A percentile compares a stretch with the other conserved stretches of the same genome.
phyloP scores from a whole-genome alignment of 2,113 vertebrate species.

The Pholis gunnellus region DNA sequence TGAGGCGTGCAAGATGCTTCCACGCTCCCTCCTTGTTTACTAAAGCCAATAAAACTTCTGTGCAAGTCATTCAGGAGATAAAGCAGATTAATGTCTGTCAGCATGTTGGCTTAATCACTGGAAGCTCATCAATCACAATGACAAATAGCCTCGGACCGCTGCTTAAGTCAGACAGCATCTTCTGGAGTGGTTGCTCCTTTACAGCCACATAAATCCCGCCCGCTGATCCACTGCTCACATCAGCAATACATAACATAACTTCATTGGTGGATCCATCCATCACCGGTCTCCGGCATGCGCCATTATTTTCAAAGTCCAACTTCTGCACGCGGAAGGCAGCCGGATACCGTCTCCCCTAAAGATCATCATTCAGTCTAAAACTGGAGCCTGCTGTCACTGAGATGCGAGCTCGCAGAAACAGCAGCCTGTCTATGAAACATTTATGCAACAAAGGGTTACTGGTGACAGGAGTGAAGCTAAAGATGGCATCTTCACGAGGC shows the following conservation, averaged over 20 bases:
- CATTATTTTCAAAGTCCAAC: constrained; percentile 54
- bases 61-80: constrained; percentile 57
- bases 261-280: constrained; percentile 67
- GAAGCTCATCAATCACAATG: constrained; percentile 64
- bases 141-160: constrained; percentile 51
- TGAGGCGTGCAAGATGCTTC: constrained; percentile 1
- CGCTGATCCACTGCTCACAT: constrained; percentile 57
- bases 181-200: constrained; percentile 52
- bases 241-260: constrained; percentile 71
- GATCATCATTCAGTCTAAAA: constrained; percentile 51
- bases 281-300: constrained; percentile 36
- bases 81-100: constrained; percentile 67
- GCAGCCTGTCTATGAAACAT: constrained; percentile 53
- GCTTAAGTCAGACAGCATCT: constrained; percentile 59
- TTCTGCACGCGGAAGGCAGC: constrained; percentile 42
- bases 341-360: constrained; percentile 14
- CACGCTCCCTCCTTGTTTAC: constrained; percentile 33
- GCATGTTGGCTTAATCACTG: constrained; percentile 63
- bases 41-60: constrained; percentile 17
- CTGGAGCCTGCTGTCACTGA: constrained; percentile 51
- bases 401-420: constrained; percentile 26
- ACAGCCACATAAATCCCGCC: constrained; percentile 60
- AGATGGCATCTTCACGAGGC: constrained; percentile 50
- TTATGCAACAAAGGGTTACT: constrained; percentile 39
- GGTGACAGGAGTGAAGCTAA: constrained; percentile 47